Conservation (phyloP, 2,797 vertebrate species). For the Danio kyathit region DNA sequence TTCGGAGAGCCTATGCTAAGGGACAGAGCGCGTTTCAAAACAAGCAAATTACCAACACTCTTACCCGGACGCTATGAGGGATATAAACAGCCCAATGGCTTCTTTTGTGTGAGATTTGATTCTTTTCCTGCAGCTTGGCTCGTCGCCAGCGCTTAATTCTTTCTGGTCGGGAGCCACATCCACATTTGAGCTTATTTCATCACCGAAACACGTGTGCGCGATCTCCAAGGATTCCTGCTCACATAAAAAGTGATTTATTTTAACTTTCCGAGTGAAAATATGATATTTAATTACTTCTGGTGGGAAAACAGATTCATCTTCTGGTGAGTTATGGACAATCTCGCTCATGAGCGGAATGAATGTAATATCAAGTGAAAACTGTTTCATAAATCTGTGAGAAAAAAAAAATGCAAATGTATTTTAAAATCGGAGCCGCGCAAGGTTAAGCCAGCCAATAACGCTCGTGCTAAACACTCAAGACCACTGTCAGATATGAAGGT, state of each 20-base stretch:
- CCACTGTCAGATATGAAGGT: conserved; percentile 43
- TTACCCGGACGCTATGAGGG: conserved; percentile 35
- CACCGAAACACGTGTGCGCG: conserved; percentile 52
- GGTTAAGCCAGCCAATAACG: conserved; percentile 54
- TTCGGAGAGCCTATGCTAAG: conserved; percentile 57
- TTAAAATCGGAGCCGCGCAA: conserved; percentile 46
- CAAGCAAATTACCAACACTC: conserved; percentile 58
- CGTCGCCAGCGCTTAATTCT: conserved; percentile 51
- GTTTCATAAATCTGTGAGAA: conserved; percentile 58
- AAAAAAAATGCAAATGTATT: conserved; percentile 59
- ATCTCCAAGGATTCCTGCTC: conserved; percentile 53
- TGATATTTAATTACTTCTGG: conserved; percentile 66
- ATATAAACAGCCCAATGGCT: conserved; percentile 33
- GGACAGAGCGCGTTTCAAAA: conserved; percentile 55
- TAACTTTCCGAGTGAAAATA: conserved; percentile 63
- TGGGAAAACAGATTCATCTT: conserved; percentile 61
- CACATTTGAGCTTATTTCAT: conserved; percentile 59
- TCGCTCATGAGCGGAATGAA: conserved; percentile 62
- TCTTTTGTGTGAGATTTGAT: conserved; percentile 52
- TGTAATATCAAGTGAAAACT: conserved; percentile 60
- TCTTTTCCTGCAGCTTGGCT: conserved; percentile 50
- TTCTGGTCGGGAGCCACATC: conserved; percentile 58
- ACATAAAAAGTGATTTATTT: conserved; percentile 61
- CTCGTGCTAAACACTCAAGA: conserved; percentile 47
- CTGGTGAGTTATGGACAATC: conserved; percentile 62